Evolutionary conservation across 2,113 vertebrate genomes (phyloP).

Genomic region (Corvus moneduloides): DNA sequence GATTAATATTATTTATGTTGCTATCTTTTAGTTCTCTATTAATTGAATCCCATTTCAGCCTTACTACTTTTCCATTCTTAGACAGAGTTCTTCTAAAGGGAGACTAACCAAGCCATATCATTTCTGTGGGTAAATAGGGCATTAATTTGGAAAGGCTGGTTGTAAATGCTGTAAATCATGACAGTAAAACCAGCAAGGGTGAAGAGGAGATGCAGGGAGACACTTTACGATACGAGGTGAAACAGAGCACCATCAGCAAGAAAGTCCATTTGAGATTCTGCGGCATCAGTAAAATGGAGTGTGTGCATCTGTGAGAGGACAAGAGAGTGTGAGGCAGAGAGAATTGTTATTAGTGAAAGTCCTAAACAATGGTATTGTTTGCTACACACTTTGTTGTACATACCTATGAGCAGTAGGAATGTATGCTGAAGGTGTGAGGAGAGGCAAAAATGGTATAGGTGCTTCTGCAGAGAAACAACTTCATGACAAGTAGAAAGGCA

Average conservation of each 20-base stretch:
- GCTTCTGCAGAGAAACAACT: background rate
- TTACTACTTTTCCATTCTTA: background rate
- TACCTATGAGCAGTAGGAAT: background rate
- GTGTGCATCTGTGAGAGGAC: fast-evolving
- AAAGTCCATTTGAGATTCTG: background rate
- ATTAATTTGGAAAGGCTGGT: background rate
- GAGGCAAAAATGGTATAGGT: background rate
- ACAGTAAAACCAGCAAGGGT: background rate
- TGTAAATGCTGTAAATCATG: background rate
- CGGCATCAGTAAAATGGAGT: background rate
- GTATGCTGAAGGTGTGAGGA: background rate
- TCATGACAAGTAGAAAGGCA: background rate
- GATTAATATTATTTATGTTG: background rate
- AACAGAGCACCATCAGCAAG: background rate
- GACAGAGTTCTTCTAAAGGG: background rate
- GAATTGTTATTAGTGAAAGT: background rate
- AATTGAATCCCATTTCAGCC: background rate
- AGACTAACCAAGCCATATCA: background rate
- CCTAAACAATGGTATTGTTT: background rate
- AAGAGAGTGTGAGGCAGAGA: background rate
- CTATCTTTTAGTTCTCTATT: background rate
- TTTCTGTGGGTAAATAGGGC: background rate
- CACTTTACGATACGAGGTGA: background rate
- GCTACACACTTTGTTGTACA: background rate
- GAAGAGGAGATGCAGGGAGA: background rate